Base-by-base conservation (phyloP, 1,140 invertebrate genomes). In the Drosophila sulfurigaster region DNA sequence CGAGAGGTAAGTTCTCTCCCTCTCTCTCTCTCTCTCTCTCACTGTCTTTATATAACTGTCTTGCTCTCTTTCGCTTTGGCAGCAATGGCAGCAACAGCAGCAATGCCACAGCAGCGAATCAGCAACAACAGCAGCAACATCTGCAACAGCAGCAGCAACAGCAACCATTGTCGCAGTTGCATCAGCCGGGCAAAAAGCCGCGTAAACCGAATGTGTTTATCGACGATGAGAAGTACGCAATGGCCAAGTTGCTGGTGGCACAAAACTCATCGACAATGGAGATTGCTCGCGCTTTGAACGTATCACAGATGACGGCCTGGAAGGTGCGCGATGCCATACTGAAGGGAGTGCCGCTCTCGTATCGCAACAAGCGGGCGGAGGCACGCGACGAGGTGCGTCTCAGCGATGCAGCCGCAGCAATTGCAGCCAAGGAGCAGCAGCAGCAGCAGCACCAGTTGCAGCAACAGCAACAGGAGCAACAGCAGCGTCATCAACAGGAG, bases 301-400 rank as follows among this genome's bases (percentile, higher is more conserved):
- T 92, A 2, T 92, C 91, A 30, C 91, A 92, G 63, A 92, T 92
- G 91, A 92, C 91, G 13, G 91, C 91, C 49, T 92, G 91, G 91
- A 92, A 92, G 57, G 78, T 92, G 65, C 79, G 91, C 2, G 91
- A 92, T 75, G 89, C 91, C 69, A 92, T 92, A 49, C 51, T 92
- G 2, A 92, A 92, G 75, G 91, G 91, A 4, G 79, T 92, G 16
- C 91, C 91, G 2, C 74, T 92, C 25, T 91, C 91, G 5, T 92
- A 92, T 80, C 91, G 91, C 56, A 92, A 90, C 54, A 92, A 91
- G 60, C 81, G 91, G 1, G 60, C 82, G 3, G 86, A 87, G 28
- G 66, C 48, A 11, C 69, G 83, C 8, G 46, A 78, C 13, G 54
- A 85, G 43, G n/a, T 41, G 56, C 35, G 69, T 25, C 1, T 54